These are phyloP conservation scores for Siderastrea siderea DNA, from an alignment of 92 coral and sea anemone genomes.

Conservation along the genomic window DNA sequence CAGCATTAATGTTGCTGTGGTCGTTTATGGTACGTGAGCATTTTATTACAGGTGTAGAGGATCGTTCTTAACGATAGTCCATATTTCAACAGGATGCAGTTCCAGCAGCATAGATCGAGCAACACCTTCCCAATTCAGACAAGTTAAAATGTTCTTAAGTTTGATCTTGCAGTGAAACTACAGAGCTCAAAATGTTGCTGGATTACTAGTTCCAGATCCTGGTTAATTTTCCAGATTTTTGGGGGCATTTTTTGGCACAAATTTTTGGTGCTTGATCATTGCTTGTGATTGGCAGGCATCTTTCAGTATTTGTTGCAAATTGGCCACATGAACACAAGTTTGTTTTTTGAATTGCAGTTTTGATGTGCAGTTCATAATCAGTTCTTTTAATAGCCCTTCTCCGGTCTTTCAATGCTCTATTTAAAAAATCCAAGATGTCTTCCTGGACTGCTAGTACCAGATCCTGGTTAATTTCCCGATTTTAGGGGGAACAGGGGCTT, in stretches of 20 bases:
- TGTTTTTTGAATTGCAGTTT: too few relatives aligned
- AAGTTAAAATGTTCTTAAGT: neutral
- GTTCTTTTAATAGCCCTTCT: too few relatives aligned
- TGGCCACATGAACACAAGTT: too few relatives aligned
- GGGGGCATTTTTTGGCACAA: neutral
- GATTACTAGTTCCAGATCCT: neutral
- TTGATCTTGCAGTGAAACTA: neutral
- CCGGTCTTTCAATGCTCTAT: too few relatives aligned
- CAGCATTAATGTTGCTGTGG: neutral
- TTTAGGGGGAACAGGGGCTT: too few relatives aligned
- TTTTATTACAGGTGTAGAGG: neutral
- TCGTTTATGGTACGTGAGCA: conserved; percentile 3
- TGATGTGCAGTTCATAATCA: too few relatives aligned
- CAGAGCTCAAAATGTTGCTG: neutral
- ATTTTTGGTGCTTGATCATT: neutral
- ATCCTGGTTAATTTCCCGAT: too few relatives aligned
- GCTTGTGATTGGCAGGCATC: too few relatives aligned
- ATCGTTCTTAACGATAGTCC: neutral
- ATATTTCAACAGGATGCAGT: neutral
- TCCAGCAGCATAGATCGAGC: neutral
- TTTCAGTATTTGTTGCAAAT: too few relatives aligned
- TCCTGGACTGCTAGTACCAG: too few relatives aligned
- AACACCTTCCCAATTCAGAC: neutral
- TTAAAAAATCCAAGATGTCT: too few relatives aligned
- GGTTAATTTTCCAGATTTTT: neutral